Percentiles rank a stretch among this genome's conserved stretches.
Conservation (phyloP, 2,888 invertebrate genomes). For the Cynaeus angustus region DNA sequence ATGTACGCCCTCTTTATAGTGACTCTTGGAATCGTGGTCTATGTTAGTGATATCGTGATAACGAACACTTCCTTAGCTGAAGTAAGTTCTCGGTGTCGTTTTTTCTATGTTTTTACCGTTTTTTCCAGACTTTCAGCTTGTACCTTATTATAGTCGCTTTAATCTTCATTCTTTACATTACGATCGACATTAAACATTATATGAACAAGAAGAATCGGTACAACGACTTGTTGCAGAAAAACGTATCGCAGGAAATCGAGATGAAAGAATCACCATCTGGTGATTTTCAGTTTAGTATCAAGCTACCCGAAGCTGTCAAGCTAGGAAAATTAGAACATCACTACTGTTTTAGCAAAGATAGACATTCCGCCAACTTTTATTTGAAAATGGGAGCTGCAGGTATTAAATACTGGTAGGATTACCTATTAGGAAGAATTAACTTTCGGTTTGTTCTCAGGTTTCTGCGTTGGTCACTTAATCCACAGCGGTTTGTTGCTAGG, state of each 20-base stretch:
- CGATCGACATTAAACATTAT: slow-evolving; percentile 78
- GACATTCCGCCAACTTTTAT: slow-evolving; percentile 84
- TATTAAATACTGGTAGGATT: slow-evolving; percentile 62
- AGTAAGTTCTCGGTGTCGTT: slow-evolving; percentile 73
- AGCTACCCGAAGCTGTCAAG: slow-evolving; percentile 67
- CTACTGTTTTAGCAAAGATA: slow-evolving; percentile 80
- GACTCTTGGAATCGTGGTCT: slow-evolving; percentile 79
- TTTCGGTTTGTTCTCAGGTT: slow-evolving; percentile 73
- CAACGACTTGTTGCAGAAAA: slow-evolving; percentile 59
- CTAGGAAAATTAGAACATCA: slow-evolving; percentile 72
- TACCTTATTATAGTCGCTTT: slow-evolving; percentile 76
- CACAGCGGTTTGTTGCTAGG: slow-evolving; percentile 82
- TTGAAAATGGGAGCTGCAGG: slow-evolving; percentile 84
- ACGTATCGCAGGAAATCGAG: slow-evolving; percentile 58
- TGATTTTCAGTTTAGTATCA: slow-evolving; percentile 64
- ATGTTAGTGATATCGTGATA: slow-evolving; percentile 76
- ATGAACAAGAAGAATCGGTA: slow-evolving; percentile 72
- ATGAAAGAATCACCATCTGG: slow-evolving; percentile 62
- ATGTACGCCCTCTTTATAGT: slow-evolving; percentile 81
- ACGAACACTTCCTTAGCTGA: slow-evolving; percentile 72
- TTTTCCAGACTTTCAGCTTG: slow-evolving; percentile 76
- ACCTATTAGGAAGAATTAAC: background rate
- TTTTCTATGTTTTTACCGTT: background rate
- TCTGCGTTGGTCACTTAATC: slow-evolving; percentile 85
- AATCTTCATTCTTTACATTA: slow-evolving; percentile 76